Percentiles rank a stretch among this genome's conserved stretches.
These are phyloP conservation scores for Gnathonemus echidnorhynchus DNA, from an alignment of 2,113 vertebrate species.

Conservation along the genomic window DNA sequence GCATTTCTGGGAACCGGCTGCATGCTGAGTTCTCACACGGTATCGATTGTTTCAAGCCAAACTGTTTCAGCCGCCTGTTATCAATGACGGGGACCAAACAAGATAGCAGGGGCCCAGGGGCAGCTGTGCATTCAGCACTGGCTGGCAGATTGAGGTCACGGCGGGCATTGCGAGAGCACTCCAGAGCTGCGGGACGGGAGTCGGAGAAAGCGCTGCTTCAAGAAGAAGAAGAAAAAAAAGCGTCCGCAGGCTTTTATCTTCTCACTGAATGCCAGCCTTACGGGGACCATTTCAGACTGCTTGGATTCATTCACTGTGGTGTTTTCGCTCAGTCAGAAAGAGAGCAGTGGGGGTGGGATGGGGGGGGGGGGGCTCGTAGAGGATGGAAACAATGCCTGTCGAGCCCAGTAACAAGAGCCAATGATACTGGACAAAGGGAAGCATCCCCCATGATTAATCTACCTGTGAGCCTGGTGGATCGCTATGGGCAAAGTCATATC, in stretches of 20 bases:
- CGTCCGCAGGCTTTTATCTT: constrained; percentile 46
- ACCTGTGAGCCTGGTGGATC: neutral
- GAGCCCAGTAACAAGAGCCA: neutral
- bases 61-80: constrained; percentile 32
- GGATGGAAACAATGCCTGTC: constrained; percentile 5
- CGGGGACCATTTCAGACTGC: constrained; percentile 21
- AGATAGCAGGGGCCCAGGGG: constrained; percentile 22
- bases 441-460: neutral
- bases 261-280: constrained; percentile 38
- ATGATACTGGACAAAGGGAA: constrained; percentile 3
- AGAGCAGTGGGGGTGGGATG: neutral
- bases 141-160: constrained; percentile 38
- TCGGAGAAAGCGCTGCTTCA: constrained; percentile 30
- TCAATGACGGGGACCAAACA: constrained; percentile 31
- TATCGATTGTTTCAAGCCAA: constrained; percentile 33
- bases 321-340: constrained; percentile 14
- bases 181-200: constrained; percentile 42
- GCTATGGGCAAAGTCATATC: constrained; percentile 19
- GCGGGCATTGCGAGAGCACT: constrained; percentile 26
- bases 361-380: neutral
- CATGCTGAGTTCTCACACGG: constrained; percentile 43
- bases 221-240: constrained; percentile 17
- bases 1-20: constrained; percentile 41
- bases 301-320: constrained; percentile 28
- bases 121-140: constrained; percentile 28